Evolutionary conservation across 1,140 invertebrate genomes (phyloP).

Genomic region (Drosophila setifemur): DNA sequence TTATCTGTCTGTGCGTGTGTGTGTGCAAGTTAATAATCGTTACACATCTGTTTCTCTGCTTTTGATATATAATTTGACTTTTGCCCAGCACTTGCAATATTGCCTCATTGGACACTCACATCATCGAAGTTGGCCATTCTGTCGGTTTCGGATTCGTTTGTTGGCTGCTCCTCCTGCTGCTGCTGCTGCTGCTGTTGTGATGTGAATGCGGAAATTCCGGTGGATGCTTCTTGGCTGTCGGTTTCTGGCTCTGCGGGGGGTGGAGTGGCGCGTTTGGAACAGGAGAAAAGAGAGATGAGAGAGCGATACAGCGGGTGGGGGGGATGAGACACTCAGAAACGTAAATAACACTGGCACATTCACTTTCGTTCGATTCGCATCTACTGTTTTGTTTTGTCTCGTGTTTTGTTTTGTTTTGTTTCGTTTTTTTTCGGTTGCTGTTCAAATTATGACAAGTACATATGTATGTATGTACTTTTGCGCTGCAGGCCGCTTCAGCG

Average conservation of each 20-base stretch:
- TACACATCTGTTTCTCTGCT: slow-evolving; percentile 25
- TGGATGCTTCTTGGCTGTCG: slow-evolving; percentile 52
- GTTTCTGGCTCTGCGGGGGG: slow-evolving; percentile 66
- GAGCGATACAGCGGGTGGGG: slow-evolving; percentile 8
- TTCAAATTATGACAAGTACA: slow-evolving; percentile 10
- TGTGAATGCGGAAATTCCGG: slow-evolving; percentile 33
- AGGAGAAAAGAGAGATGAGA: slow-evolving; percentile 28
- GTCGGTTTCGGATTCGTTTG: slow-evolving; percentile 29
- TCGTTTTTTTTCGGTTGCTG: slow-evolving; percentile 36
- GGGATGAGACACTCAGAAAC: slow-evolving; percentile 15
- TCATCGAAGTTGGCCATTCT: slow-evolving; percentile 81
- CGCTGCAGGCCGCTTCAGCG: neutral
- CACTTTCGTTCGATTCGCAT: slow-evolving; percentile 38
- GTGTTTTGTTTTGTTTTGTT: slow-evolving; percentile 15
- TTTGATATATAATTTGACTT: slow-evolving; percentile 4
- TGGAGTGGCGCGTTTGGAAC: neutral
- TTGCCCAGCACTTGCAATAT: slow-evolving; percentile 45
- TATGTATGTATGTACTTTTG: slow-evolving; percentile 22
- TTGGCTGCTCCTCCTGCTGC: neutral
- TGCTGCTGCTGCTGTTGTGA: slow-evolving; percentile 7
- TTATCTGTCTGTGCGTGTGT: slow-evolving; percentile 20
- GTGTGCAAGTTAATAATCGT: slow-evolving; percentile 50
- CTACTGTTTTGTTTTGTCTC: slow-evolving; percentile 19
- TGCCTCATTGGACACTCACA: slow-evolving; percentile 65
- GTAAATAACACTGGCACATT: slow-evolving; percentile 39